These are phyloP conservation scores for Sialis fuliginosa DNA, from an alignment of 2,888 invertebrate species.

Conservation along the genomic window DNA sequence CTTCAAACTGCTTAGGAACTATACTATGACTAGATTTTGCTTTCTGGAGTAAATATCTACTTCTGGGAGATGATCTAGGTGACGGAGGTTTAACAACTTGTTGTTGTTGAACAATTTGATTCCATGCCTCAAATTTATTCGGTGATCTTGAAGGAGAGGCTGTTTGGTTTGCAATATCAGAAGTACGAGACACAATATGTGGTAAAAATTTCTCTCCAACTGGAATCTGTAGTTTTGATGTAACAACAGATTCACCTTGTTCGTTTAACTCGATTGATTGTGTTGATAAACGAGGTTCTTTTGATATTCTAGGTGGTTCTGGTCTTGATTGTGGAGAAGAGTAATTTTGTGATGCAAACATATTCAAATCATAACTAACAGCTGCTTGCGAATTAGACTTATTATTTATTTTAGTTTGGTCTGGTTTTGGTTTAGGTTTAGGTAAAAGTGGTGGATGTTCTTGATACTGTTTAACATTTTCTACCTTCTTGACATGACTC, in stretches of 20 bases:
- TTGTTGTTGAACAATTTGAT: conserved; percentile 38
- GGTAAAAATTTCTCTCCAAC: conserved; percentile 12
- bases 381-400: background rate
- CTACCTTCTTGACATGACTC: no score
- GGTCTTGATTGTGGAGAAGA: background rate
- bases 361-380: background rate
- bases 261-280: conserved; percentile 21
- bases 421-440: background rate
- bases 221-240: conserved; percentile 26
- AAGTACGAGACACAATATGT: conserved; percentile 7
- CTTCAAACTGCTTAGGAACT: conserved; percentile 66
- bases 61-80: conserved; percentile 26
- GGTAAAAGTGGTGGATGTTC: background rate
- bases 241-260: conserved; percentile 24
- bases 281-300: conserved; percentile 10
- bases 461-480: background rate
- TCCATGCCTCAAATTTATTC: conserved; percentile 66
- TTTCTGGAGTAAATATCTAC: conserved; percentile 26
- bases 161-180: background rate
- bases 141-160: conserved; percentile 13
- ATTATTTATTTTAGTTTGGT: background rate
- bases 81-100: conserved; percentile 20
- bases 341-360: background rate
- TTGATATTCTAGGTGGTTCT: conserved; percentile 3
- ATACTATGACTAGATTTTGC: conserved; percentile 61